These are phyloP conservation scores for Oostethus manadensis DNA, from an alignment of 2,113 vertebrate species.

Conservation along the genomic window DNA sequence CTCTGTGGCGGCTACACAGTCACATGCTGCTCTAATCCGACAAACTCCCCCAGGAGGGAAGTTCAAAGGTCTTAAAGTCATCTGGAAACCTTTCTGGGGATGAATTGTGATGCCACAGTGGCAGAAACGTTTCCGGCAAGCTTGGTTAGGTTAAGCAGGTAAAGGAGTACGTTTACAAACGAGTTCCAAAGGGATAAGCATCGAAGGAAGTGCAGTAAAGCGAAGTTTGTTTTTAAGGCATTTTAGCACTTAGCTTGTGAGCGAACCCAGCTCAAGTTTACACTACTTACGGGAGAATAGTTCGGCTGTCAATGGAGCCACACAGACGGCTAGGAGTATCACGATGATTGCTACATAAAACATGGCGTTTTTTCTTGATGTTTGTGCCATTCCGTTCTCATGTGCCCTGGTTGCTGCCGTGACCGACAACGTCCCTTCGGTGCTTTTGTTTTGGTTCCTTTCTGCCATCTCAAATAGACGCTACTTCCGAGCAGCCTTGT, in stretches of 20 bases:
- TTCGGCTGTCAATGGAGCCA: slow-evolving; percentile 49
- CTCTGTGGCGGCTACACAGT: slow-evolving; percentile 31
- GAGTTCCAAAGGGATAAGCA: not conserved
- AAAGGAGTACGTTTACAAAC: no score
- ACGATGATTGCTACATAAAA: slow-evolving; percentile 11
- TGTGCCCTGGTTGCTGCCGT: not conserved
- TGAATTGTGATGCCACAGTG: no score
- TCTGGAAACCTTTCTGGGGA: not conserved
- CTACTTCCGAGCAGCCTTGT: slow-evolving; percentile 48
- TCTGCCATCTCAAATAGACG: slow-evolving; percentile 39
- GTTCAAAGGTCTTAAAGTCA: slow-evolving; percentile 46
- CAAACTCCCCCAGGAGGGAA: slow-evolving; percentile 45
- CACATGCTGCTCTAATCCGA: slow-evolving; percentile 63
- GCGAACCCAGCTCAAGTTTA: not conserved
- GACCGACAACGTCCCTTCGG: not conserved
- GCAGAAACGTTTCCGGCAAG: no score
- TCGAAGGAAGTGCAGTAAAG: not conserved
- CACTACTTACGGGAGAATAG: slow-evolving; percentile 52
- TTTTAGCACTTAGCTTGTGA: not conserved
- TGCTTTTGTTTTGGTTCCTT: slow-evolving; percentile 24
- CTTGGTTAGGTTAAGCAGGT: no score
- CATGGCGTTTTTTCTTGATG: not conserved
- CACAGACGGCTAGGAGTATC: slow-evolving; percentile 47
- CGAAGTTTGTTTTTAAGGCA: not conserved
- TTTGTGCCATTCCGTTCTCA: slow-evolving; percentile 29